A percentile compares a stretch with the other conserved stretches of the same genome.
Evolutionary conservation across 2,797 vertebrate species (phyloP).

Genomic region (Sebastes nivosus): DNA sequence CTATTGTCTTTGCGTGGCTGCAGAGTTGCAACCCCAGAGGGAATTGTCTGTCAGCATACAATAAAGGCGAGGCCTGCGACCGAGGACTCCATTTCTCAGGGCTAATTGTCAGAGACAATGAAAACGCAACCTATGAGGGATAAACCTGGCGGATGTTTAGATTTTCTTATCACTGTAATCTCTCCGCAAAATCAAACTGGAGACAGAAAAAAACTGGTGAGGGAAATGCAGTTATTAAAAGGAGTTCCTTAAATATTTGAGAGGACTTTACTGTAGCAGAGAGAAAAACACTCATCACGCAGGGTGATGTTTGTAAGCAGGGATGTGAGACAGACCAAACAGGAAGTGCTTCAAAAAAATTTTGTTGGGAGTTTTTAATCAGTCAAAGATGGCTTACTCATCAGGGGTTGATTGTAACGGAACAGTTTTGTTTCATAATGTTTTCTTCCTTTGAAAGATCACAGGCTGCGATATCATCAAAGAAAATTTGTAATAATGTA

Average conservation of each 20-base stretch:
- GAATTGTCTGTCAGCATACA: conserved; percentile 77
- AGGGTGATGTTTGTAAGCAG: conserved; percentile 54
- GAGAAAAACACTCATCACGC: conserved; percentile 60
- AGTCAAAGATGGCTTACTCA: conserved; percentile 76
- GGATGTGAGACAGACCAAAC: conserved; percentile 85
- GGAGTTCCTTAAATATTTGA: conserved; percentile 70
- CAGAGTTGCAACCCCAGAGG: conserved; percentile 63
- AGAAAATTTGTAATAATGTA: conserved; percentile 67
- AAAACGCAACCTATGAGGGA: conserved; percentile 61
- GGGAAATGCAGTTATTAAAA: conserved; percentile 78
- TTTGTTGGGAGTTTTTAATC: conserved; percentile 83
- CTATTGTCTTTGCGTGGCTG: conserved; percentile 52
- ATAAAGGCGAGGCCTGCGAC: conserved; percentile 66
- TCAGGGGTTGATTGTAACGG: conserved; percentile 74
- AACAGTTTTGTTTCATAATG: conserved; percentile 73
- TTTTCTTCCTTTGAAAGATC: conserved; percentile 69
- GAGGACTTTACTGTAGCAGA: conserved; percentile 55
- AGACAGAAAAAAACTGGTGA: conserved; percentile 26
- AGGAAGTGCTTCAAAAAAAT: conserved; percentile 82
- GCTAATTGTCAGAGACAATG: conserved; percentile 77
- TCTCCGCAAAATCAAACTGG: conserved; percentile 45
- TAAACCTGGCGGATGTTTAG: conserved; percentile 78
- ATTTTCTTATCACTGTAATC: conserved; percentile 73
- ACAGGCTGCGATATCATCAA: conserved; percentile 71
- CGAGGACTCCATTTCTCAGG: conserved; percentile 63